Evolutionary conservation across 2,797 vertebrate genomes (phyloP).

Genomic region (Xenentodon cancila): DNA sequence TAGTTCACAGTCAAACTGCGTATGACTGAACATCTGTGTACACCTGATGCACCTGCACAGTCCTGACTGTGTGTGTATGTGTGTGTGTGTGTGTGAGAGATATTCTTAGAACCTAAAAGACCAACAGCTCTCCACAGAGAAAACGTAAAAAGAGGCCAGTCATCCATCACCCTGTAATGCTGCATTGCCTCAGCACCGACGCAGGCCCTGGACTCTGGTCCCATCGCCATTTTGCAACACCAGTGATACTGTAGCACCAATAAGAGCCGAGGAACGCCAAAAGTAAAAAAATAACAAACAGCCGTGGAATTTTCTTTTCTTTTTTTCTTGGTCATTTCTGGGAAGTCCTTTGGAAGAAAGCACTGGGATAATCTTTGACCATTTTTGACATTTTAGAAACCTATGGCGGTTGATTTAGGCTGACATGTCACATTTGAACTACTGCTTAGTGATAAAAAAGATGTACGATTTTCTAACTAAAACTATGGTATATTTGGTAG

Average conservation of each 20-base stretch:
- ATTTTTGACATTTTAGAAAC: background rate
- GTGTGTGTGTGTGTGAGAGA: conserved; percentile 6
- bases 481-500: no score
- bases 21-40: background rate
- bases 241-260: no score
- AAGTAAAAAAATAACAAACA: no score
- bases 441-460: no score
- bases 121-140: conserved; percentile 21
- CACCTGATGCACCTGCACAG: conserved; percentile 14
- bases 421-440: background rate
- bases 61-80: background rate
- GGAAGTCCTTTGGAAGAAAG: conserved; percentile 1
- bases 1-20: background rate
- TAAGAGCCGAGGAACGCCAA: no score
- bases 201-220: no score
- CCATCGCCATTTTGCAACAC: no score
- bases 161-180: conserved; percentile 21
- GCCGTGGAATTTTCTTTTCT: no score
- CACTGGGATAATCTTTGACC: background rate
- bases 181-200: no score
- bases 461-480: no score
- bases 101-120: conserved; percentile 7
- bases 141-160: conserved; percentile 36
- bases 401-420: background rate
- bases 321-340: background rate